These are phyloP conservation scores for Liasis olivaceus DNA, from an alignment of 2,797 vertebrate species.

Conservation along the genomic window DNA sequence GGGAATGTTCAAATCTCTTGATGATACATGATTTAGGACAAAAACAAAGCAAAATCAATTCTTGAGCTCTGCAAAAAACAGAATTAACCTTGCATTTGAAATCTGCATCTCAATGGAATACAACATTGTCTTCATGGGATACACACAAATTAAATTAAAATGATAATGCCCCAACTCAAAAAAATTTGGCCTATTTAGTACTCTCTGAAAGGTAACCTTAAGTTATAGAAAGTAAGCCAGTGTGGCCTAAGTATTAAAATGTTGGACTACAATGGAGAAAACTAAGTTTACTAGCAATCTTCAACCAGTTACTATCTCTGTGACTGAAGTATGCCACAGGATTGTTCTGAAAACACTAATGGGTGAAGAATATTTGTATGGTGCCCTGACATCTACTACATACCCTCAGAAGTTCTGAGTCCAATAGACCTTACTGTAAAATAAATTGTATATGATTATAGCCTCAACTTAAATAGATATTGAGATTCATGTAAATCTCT, in stretches of 20 bases:
- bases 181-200: conserved; percentile 17
- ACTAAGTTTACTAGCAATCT: not conserved
- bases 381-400: not conserved
- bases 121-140: conserved; percentile 2
- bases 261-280: not conserved
- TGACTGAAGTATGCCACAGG: not conserved
- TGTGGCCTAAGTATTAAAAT: not conserved
- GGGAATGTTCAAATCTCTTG: conserved; percentile 9
- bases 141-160: conserved; percentile 23
- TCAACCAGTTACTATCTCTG: not conserved
- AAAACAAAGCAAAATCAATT: conserved; percentile 29
- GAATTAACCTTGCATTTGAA: conserved; percentile 19
- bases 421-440: not conserved
- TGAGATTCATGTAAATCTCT: not conserved
- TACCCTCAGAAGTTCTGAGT: not conserved
- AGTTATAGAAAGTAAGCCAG: not conserved
- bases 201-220: not conserved
- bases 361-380: not conserved
- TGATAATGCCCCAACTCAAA: conserved; percentile 10
- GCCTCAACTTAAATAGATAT: not conserved
- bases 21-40: conserved; percentile 22
- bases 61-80: conserved; percentile 4
- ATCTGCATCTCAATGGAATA: conserved; percentile 11
- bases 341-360: not conserved
- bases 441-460: not conserved